Base-by-base conservation (phyloP, 2,113 vertebrate species). In the Sander vitreus region DNA sequence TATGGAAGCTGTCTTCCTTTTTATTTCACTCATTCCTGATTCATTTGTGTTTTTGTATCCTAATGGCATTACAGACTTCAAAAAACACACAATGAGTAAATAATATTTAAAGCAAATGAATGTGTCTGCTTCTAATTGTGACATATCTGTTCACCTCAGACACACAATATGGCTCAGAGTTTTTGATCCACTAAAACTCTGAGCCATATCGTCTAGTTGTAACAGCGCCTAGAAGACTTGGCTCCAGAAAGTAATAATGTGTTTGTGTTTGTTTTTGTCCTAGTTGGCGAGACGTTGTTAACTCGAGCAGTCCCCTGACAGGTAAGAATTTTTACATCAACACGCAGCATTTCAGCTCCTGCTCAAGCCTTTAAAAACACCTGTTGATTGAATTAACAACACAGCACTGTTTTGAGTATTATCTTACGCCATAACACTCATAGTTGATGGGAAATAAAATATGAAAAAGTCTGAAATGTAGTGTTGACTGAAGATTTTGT, bases 251-350 rank as follows among this genome's bases (percentile, higher is more conserved):
- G 60, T 84, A 74, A 81, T 78, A 54, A 65, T 0, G 59, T 64
- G 51, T 81, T 30, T 88, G 77, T 88, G 51, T 82, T 30, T 88
- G 77, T 88, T 84, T 91, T 80, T 81, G 68, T 88, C 72, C 62
- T 74, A 94, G 93, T 80, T 91, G 83, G 53, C 18, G 83, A 86
- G 84, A 77, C 82, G 10, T 57, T 30, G 25, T 78, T 50, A 73
- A 33, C 15, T 27, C 15, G 2, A 69, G 70, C 64, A 39, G 83
- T 57, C 74, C 27, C 66, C 76, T 58, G 77, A 85, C 73, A 95
- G 91, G 91, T 94, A 91, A 86, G 93, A 50, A 39, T 65, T 63
- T 84, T 47, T 39, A 25, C 80, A 62, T 81, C 67, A 48, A 48
- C 75, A 58, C 0, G 2, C 51, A 60, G 50, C 33, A 45, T 83